Evolutionary conservation across 2,113 vertebrate species (phyloP).

Genomic region (Hymenochirus boettgeri): DNA sequence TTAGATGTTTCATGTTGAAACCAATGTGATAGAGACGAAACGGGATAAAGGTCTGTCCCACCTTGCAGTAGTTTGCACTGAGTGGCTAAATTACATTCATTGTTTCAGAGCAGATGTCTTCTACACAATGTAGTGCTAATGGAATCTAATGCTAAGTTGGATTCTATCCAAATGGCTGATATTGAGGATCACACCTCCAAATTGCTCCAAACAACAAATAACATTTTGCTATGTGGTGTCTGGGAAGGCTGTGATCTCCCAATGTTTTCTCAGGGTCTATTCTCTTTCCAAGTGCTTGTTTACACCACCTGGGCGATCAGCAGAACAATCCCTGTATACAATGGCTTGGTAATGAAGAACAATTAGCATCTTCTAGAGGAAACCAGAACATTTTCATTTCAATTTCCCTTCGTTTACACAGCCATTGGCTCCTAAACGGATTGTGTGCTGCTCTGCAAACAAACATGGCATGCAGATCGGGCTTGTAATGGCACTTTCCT

Average conservation of each 20-base stretch:
- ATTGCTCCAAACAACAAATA: constrained; percentile 55
- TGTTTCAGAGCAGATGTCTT: constrained; percentile 67
- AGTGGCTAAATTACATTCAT: constrained; percentile 58
- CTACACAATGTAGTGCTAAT: constrained; percentile 85
- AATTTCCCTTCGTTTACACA: too few species aligned
- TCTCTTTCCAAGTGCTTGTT: constrained; percentile 39
- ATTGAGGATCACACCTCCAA: constrained; percentile 65
- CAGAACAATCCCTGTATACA: constrained; percentile 42
- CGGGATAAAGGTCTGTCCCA: too few species aligned
- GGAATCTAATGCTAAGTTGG: constrained; percentile 72
- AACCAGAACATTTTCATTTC: too few species aligned
- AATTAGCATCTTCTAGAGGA: constrained; percentile 39
- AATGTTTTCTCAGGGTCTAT: constrained; percentile 52
- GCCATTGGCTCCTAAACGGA: background rate
- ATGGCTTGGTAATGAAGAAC: constrained; percentile 42
- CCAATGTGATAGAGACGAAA: too few species aligned
- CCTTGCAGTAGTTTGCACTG: constrained; percentile 79
- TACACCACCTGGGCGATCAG: constrained; percentile 13
- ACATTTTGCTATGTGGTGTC: constrained; percentile 60
- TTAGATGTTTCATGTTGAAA: constrained; percentile 47
- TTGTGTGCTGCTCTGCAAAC: background rate
- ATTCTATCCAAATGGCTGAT: constrained; percentile 64
- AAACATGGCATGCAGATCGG: too few species aligned
- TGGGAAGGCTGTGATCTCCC: constrained; percentile 55
- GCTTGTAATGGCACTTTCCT: too few species aligned